Percentiles rank a stretch among this genome's conserved stretches.
Conservation (phyloP, 2,113 vertebrate species). For the Fregetta grallaria region DNA sequence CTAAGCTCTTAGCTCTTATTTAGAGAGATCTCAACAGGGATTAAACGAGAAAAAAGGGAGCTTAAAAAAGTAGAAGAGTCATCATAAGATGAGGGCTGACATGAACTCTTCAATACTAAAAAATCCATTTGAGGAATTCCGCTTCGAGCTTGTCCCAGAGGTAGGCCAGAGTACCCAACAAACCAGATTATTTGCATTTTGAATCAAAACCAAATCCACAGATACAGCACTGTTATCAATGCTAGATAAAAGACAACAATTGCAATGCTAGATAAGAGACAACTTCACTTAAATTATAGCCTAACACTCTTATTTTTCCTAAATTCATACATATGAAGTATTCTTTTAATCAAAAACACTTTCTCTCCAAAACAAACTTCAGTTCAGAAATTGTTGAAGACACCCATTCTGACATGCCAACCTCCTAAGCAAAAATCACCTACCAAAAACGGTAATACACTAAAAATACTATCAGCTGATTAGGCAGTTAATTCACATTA, state of each 20-base stretch:
- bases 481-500: neutral
- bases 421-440: neutral
- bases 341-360: neutral
- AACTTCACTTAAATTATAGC: neutral
- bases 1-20: constrained; percentile 57
- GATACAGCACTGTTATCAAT: neutral
- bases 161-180: neutral
- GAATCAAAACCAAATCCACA: neutral
- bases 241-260: neutral
- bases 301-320: neutral
- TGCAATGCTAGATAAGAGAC: neutral
- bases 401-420: neutral
- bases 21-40: constrained; percentile 44
- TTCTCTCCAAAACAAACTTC: neutral
- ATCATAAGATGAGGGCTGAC: constrained; percentile 44
- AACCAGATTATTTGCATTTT: neutral
- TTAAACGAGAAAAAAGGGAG: constrained; percentile 45
- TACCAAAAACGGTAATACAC: neutral
- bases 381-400: neutral
- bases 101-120: constrained; percentile 36
- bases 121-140: constrained; percentile 20
- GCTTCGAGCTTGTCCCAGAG: neutral
- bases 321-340: neutral
- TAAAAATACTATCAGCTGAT: neutral
- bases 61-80: constrained; percentile 49